Base-by-base conservation (phyloP, 2,888 invertebrate genomes). In the Seladonia tumulorum region DNA sequence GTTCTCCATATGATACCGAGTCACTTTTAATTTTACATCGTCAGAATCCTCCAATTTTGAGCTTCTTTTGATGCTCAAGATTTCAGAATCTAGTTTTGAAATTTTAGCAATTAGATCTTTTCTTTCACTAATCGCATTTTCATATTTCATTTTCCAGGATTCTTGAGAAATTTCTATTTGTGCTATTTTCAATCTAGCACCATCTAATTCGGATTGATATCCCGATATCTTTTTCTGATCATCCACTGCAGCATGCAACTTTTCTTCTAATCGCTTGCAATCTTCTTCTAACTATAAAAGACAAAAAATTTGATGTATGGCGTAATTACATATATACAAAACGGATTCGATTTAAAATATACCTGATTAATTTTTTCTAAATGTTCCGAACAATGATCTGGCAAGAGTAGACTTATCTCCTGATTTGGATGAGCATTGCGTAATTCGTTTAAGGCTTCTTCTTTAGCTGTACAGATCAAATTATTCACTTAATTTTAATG, bases 361-460 rank as follows among this genome's bases (percentile, higher is more conserved):
- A 93, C 93, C 88, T 93, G 93, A 47, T 92, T 91, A 80, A 94
- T 94, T 90, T 94, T 94, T 70, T 94, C 92, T 77, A 92, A 88
- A 89, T 94, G 94, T 82, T 94, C 94, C 2, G 93, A 92, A 84
- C 94, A 94, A 86, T 94, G 92, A 82, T 94, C 94, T 29, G 94
- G 93, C 47, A 94, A 86, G 22, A 90, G 83, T 71, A 94, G 82
- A 76, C 92, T 93, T 85, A 94, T 94, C 80, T 93, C 90, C 78
- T 92, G 93, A 87, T 93, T 92, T 7, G 94, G 94, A 75, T 93
- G 90, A 2, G 93, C 90, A 82, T 90, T 93, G 74, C 94, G 89
- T 39, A 94, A 84, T 90, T 94, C 94, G 49, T 91, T 90, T 39
- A 94, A 88, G 7, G 94, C 94, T 87, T 94, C 91, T 84, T 94